phyloP scores from a whole-genome alignment of 2,113 vertebrate genomes.

The Maccullochella peelii region DNA sequence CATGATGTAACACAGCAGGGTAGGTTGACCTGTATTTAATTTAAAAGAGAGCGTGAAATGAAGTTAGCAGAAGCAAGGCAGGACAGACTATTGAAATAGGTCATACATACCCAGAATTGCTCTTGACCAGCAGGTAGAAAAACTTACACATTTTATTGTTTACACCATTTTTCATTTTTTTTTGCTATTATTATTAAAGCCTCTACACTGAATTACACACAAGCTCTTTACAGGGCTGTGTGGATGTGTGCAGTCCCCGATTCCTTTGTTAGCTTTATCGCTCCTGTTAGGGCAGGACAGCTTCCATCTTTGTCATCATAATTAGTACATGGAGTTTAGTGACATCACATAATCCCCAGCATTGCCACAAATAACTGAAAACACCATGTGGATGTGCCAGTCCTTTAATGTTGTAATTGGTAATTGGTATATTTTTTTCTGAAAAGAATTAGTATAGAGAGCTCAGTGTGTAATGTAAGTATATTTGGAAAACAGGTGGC shows the following conservation, averaged over 20 bases:
- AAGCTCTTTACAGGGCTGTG: no score
- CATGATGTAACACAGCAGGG: conserved; percentile 5
- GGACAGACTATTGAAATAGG: background rate
- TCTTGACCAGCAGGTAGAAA: background rate
- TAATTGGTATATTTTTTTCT: no score
- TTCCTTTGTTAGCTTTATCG: background rate
- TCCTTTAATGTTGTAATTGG: no score
- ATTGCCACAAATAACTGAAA: background rate
- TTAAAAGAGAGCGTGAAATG: background rate
- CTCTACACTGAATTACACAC: background rate
- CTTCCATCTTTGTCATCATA: background rate
- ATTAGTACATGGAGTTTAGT: background rate
- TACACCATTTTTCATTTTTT: background rate
- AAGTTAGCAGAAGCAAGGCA: background rate
- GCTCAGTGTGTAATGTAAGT: no score
- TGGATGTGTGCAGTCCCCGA: no score
- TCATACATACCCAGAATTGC: background rate
- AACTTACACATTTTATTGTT: background rate
- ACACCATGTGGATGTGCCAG: no score
- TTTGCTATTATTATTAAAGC: background rate
- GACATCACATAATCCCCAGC: no score
- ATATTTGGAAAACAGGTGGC: no score
- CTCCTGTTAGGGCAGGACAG: background rate
- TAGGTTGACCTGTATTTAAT: conserved; percentile 6
- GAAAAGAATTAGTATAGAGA: no score